A percentile compares a stretch with the other conserved stretches of the same genome.
phyloP scores from a whole-genome alignment of 2,797 vertebrate genomes.

The Sphaeramia orbicularis region DNA sequence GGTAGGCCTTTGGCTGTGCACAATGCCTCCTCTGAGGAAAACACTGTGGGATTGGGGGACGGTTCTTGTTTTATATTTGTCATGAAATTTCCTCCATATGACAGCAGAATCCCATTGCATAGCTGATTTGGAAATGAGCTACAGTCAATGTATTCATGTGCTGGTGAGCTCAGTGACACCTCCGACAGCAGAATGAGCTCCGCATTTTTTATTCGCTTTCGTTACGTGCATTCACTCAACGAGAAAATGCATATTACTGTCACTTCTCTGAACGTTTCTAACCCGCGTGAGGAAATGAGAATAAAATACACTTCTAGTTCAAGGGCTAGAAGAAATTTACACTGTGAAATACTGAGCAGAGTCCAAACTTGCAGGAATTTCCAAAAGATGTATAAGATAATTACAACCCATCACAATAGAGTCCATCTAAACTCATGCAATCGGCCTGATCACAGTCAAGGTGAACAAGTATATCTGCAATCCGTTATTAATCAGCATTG shows the following conservation, averaged over 20 bases:
- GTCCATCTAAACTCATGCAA: too few relatives aligned
- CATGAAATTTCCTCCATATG: background rate
- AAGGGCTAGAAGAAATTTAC: too few relatives aligned
- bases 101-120: background rate
- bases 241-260: background rate
- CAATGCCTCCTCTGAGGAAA: constrained; percentile 13
- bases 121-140: constrained; percentile 27
- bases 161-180: constrained; percentile 15
- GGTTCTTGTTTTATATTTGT: background rate
- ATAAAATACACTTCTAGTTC: too few relatives aligned
- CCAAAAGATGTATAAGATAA: too few relatives aligned
- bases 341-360: too few relatives aligned
- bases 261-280: too few relatives aligned
- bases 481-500: too few relatives aligned
- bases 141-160: constrained; percentile 19
- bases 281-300: too few relatives aligned
- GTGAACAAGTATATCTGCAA: too few relatives aligned
- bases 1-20: background rate
- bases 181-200: background rate
- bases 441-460: too few relatives aligned
- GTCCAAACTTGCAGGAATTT: too few relatives aligned
- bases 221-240: background rate
- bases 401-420: too few relatives aligned
- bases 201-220: constrained; percentile 15
- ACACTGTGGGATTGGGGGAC: constrained; percentile 4